These are phyloP conservation scores for Bombyx mandarina DNA, from an alignment of 1,140 invertebrate species.

Conservation along the genomic window DNA sequence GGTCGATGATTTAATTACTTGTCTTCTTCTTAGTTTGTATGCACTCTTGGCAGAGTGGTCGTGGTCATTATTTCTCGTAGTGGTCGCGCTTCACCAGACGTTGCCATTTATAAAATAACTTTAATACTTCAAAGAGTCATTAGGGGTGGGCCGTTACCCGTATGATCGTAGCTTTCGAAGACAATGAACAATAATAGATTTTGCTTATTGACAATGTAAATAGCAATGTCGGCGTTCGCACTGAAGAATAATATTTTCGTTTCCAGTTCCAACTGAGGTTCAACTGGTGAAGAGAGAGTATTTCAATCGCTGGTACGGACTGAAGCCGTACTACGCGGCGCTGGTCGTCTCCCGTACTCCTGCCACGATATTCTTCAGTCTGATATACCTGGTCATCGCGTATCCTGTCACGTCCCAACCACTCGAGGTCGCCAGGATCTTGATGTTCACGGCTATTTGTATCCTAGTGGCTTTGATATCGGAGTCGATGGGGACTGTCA, in stretches of 20 bases:
- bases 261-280: conserved; percentile 90
- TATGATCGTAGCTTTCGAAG: too few species aligned
- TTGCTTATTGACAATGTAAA: background rate
- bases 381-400: conserved; percentile 85
- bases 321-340: conserved; percentile 91
- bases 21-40: too few species aligned
- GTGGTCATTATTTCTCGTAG: too few species aligned
- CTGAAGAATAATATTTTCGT: conserved; percentile 17
- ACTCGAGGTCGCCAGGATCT: conserved; percentile 80
- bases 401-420: conserved; percentile 92
- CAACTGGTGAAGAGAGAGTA: conserved; percentile 90
- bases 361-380: conserved; percentile 78
- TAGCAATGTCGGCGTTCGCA: background rate
- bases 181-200: background rate
- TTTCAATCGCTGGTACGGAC: conserved; percentile 94
- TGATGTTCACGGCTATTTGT: conserved; percentile 78
- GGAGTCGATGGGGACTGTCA: conserved; percentile 81
- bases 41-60: too few species aligned
- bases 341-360: conserved; percentile 83
- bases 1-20: too few species aligned
- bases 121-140: too few species aligned
- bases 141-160: too few species aligned
- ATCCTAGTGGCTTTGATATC: conserved; percentile 80
- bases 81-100: too few species aligned
- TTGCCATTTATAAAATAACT: too few species aligned